phyloP scores from a whole-genome alignment of 2,888 invertebrate genomes.

The Nomada lathburiana region DNA sequence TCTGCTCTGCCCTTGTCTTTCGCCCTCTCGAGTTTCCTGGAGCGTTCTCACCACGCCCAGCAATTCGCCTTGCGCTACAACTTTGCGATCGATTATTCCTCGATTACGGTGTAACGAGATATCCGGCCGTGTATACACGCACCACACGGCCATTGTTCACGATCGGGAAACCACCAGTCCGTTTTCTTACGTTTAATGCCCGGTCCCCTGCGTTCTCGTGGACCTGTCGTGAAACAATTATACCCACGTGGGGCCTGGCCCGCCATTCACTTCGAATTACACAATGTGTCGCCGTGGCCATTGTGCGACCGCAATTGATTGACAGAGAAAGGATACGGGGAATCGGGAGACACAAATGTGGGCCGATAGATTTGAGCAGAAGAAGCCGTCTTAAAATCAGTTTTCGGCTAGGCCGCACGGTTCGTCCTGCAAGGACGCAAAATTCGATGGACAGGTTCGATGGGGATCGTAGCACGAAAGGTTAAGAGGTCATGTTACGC shows the following conservation, averaged over 20 bases:
- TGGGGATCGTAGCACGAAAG: not conserved
- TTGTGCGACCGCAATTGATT: conserved; percentile 58
- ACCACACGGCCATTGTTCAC: conserved; percentile 41
- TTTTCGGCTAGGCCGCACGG: conserved; percentile 18
- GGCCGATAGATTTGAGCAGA: not conserved
- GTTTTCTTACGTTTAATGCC: conserved; percentile 41
- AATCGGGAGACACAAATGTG: conserved; percentile 52
- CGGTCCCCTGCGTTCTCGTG: not conserved
- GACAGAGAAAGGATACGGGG: conserved; percentile 67
- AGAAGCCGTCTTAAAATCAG: conserved; percentile 22
- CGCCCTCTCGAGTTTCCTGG: conserved; percentile 74
- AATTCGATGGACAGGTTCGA: not conserved
- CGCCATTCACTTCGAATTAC: conserved; percentile 67
- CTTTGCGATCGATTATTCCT: conserved; percentile 76
- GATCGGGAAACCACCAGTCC: conserved; percentile 16
- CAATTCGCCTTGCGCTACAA: conserved; percentile 76
- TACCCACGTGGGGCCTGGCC: conserved; percentile 20
- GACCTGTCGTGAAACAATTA: conserved; percentile 61
- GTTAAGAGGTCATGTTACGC: not conserved
- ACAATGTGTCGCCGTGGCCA: conserved; percentile 67
- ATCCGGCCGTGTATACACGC: conserved; percentile 53
- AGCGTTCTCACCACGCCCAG: conserved; percentile 76
- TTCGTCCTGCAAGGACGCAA: not conserved
- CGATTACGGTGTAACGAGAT: conserved; percentile 80
- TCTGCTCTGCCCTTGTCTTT: conserved; percentile 66